Evolutionary conservation across 2,888 invertebrate species (phyloP).

Genomic region (Drosophila emarginata): DNA sequence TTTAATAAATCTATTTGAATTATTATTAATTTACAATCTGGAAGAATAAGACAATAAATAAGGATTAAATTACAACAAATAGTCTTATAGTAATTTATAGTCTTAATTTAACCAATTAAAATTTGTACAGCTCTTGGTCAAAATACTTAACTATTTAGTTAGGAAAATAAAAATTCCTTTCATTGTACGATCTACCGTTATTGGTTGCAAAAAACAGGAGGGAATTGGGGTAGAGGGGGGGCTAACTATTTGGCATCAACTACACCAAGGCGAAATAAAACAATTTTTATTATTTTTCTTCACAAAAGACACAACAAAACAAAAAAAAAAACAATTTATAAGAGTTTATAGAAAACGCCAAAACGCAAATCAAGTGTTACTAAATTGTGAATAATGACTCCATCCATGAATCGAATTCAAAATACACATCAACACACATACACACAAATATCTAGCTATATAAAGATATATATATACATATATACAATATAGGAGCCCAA

Average conservation of each 20-base stretch:
- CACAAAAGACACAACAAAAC: conserved; percentile 1
- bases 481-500: conserved; percentile 44
- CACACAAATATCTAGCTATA: too few relatives aligned
- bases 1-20: too few relatives aligned
- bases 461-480: neutral
- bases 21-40: neutral
- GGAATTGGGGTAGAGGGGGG: too few relatives aligned
- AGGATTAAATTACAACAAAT: too few relatives aligned
- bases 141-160: neutral
- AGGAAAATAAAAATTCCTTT: neutral
- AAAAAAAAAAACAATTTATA: conserved; percentile 59
- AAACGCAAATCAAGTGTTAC: conserved; percentile 75
- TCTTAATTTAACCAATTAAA: neutral
- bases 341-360: conserved; percentile 66
- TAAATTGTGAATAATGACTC: conserved; percentile 78
- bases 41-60: too few relatives aligned
- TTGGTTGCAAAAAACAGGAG: neutral
- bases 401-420: conserved; percentile 39
- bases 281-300: neutral
- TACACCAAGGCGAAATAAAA: conserved; percentile 23
- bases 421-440: conserved; percentile 22
- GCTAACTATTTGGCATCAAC: conserved; percentile 36
- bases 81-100: too few relatives aligned
- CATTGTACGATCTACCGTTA: neutral
- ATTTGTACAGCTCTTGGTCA: neutral